phyloP scores from a whole-genome alignment of 2,797 vertebrate genomes.

The Graptemys geographica region DNA sequence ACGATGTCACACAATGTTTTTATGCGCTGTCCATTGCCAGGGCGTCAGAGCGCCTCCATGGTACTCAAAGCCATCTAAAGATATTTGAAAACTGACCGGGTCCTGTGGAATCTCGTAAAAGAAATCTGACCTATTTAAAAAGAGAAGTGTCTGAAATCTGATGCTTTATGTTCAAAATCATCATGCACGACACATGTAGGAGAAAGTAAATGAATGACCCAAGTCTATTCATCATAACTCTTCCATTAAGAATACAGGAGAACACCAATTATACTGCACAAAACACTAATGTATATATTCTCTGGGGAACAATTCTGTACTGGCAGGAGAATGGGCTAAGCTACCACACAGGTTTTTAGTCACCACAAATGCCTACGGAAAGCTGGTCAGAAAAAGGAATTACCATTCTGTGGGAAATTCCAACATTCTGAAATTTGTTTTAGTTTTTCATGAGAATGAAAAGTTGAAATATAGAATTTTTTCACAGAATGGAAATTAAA shows the following conservation, averaged over 20 bases:
- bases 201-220: too few relatives aligned
- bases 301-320: background rate
- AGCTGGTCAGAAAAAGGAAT: too few relatives aligned
- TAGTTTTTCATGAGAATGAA: too few relatives aligned
- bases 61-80: background rate
- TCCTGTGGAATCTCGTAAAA: background rate
- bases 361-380: background rate
- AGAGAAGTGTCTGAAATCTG: conserved; percentile 9
- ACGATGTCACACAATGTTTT: conserved; percentile 13
- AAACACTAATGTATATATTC: background rate
- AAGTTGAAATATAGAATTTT: too few relatives aligned
- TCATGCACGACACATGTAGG: background rate
- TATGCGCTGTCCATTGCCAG: background rate
- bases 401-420: too few relatives aligned
- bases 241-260: background rate
- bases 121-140: conserved; percentile 42
- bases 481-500: too few relatives aligned
- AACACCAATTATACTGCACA: background rate
- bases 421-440: too few relatives aligned
- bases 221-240: background rate
- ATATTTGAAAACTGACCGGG: background rate
- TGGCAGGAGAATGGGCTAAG: background rate
- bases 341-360: background rate
- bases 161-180: conserved; percentile 6
- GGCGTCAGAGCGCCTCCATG: background rate